Evolutionary conservation across 2,888 invertebrate genomes (phyloP), one percentile per base, ranked within the genome.

Genomic region (Yponomeuta evonymella): DNA sequence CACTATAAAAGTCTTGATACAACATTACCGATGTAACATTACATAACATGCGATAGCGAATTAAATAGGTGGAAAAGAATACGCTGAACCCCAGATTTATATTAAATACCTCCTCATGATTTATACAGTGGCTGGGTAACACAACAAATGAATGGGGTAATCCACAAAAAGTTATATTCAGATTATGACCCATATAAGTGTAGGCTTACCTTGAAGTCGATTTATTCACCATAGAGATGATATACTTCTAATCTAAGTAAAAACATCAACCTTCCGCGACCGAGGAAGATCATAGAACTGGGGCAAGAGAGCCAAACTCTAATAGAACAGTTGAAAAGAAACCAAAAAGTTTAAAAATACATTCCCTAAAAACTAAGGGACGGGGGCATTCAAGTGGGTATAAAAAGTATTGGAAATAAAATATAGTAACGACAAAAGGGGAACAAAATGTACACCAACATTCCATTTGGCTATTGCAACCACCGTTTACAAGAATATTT

Each of bases 391-490:
- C 95, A 81, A 88, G 70, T 29, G 67, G 81, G 82, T 15, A 77
- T 81, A 85, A 80, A 77, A 78, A 58, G 51, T 58, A 72, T 75
- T 75, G 67, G 75, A 79, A 79, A 58, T 15, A 58, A 58, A 58
- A 58, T 8, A 58, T 58, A 81, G 74, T 75, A 82, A 82, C 76
- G 82, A 84, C 85, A 81, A 77, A 76, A 77, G 79, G 79, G 77
- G 81, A 83, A 79, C 78, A 81, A 86, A 90, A 88, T 88, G 85
- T 94, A 94, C 94, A 94, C 94, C 94, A 94, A 94, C 94, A 94
- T 94, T 94, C 94, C 94, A 94, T 94, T 94, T 94, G 94, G 85
- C 79, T 43, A 23, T 80, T 86, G 84, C 87, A 77, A 81, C 87
- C 86, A 85, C 84, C 77, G 79, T 82, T 83, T 73, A 79, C 79